phyloP scores from a whole-genome alignment of 2,113 vertebrate genomes.

The Anolis sagrei region DNA sequence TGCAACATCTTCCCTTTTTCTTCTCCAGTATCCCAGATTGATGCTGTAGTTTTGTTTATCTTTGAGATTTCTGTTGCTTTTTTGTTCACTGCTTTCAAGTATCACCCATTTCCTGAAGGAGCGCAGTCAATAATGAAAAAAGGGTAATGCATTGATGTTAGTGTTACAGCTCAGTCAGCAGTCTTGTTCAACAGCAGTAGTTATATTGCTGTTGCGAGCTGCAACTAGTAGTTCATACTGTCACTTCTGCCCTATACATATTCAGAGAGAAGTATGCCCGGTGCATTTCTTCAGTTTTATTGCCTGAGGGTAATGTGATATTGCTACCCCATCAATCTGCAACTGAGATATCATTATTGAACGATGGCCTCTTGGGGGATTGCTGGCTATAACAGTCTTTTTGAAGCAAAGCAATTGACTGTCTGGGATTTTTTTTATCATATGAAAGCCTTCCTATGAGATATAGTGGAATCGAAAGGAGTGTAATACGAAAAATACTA shows the following conservation, averaged over 20 bases:
- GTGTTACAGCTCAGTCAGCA: neutral
- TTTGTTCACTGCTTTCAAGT: neutral
- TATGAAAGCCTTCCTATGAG: neutral
- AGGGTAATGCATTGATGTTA: neutral
- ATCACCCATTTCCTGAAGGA: neutral
- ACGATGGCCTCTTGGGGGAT: neutral
- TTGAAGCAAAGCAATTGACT: constrained; percentile 26
- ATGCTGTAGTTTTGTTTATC: neutral
- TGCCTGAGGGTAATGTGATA: constrained; percentile 35
- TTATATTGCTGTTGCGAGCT: neutral
- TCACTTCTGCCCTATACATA: neutral
- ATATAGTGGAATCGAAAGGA: constrained; percentile 9
- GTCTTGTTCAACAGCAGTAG: neutral
- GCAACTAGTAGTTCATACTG: neutral
- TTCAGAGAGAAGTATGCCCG: constrained; percentile 15
- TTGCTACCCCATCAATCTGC: constrained; percentile 17
- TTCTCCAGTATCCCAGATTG: neutral
- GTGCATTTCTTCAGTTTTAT: constrained; percentile 32
- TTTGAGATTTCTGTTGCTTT: neutral
- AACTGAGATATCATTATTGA: constrained; percentile 23
- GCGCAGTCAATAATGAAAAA: neutral
- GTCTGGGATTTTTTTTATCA: constrained; percentile 19
- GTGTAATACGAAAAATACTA: neutral
- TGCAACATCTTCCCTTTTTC: neutral
- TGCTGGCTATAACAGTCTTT: neutral